Conservation (phyloP, 2,113 vertebrate genomes). For the Calyptomena viridis region DNA sequence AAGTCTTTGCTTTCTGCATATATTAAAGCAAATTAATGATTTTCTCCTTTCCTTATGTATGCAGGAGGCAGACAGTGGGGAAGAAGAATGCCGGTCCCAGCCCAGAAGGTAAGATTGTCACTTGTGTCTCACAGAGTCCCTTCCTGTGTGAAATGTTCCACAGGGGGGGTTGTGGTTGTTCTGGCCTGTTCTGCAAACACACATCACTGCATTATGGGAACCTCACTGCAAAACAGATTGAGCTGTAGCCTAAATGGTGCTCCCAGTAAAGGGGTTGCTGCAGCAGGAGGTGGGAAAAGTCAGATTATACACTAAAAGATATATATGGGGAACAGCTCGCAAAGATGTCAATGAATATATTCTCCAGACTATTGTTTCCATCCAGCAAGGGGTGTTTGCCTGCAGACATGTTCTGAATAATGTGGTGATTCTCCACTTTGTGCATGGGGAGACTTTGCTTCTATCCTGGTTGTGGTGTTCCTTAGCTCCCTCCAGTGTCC, state of each 20-base stretch:
- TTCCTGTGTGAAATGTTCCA: not conserved
- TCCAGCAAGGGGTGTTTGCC: not conserved
- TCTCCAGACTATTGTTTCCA: not conserved
- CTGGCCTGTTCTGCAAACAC: not conserved
- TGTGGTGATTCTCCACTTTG: not conserved
- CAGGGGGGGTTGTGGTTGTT: not conserved
- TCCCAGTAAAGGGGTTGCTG: not conserved
- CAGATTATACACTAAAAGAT: not conserved
- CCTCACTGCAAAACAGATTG: not conserved
- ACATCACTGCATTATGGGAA: not conserved
- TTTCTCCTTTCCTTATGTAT: constrained; percentile 33
- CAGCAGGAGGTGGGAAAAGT: not conserved
- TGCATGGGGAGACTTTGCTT: not conserved
- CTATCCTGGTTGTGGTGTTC: not conserved
- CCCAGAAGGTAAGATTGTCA: constrained; percentile 85
- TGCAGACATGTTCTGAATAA: not conserved
- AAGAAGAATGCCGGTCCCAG: constrained; percentile 91
- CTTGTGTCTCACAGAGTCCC: not conserved
- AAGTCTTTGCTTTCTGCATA: not conserved
- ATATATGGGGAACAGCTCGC: not conserved
- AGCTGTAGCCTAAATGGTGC: not conserved
- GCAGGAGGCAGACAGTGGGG: constrained; percentile 93
- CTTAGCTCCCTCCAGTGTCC: not conserved
- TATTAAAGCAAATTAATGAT: constrained; percentile 5
- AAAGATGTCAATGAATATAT: not conserved